Conservation (phyloP, 2,888 invertebrate species). For the Hoplodrina ambigua region DNA sequence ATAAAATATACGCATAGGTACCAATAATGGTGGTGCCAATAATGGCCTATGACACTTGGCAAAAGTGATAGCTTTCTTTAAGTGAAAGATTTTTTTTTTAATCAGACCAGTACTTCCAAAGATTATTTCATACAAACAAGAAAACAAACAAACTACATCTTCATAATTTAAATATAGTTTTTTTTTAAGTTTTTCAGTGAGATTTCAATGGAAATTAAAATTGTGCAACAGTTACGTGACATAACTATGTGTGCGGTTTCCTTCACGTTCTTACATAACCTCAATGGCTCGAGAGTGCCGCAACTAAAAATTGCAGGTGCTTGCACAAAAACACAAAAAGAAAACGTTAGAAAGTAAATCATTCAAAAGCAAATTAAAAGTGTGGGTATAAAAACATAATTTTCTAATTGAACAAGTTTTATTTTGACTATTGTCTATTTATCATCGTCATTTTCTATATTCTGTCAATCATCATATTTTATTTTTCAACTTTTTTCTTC, state of each 20-base stretch:
- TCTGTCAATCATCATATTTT: background rate
- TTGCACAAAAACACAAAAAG: conserved; percentile 26
- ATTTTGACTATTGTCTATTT: background rate
- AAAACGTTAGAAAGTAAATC: conserved; percentile 41
- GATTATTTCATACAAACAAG: no score
- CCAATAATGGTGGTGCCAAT: no score
- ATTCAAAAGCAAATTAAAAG: conserved; percentile 14
- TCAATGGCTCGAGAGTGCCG: conserved; percentile 35
- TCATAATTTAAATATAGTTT: no score
- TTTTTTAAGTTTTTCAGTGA: conserved; percentile 5
- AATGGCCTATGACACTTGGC: no score
- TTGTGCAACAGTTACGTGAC: conserved; percentile 56
- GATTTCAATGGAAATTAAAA: conserved; percentile 31
- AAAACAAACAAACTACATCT: no score
- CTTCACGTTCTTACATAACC: conserved; percentile 48
- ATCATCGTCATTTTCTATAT: background rate
- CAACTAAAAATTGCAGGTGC: conserved; percentile 32
- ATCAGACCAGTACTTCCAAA: no score
- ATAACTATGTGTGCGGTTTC: conserved; percentile 39
- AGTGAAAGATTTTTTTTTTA: no score
- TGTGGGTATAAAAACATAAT: conserved; percentile 26
- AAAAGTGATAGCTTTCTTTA: no score
- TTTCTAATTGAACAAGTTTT: conserved; percentile 22
- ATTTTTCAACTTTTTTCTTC: no score
- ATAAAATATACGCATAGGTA: no score